A percentile compares a stretch with the other conserved stretches of the same genome.
These are phyloP conservation scores for Onychomys leucogaster DNA, from an alignment of 2,797 vertebrate genomes.

Conservation along the genomic window DNA sequence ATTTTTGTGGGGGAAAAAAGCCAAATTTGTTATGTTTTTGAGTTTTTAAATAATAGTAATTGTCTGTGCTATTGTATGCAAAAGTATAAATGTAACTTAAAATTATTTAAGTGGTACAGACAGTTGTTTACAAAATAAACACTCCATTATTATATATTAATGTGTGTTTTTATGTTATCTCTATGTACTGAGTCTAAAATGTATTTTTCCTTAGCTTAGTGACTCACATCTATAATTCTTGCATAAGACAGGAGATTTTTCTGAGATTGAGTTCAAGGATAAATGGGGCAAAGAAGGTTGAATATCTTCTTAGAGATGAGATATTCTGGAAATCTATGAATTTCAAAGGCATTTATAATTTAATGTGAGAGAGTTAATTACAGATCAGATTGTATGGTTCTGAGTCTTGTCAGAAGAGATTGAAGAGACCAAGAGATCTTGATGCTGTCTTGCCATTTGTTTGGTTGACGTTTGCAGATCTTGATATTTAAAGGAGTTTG, in stretches of 20 bases:
- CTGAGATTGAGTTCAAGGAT: background rate
- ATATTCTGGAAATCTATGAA: constrained; percentile 50
- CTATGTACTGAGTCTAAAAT: constrained; percentile 7
- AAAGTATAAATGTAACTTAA: constrained; percentile 77
- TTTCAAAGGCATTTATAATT: constrained; percentile 34
- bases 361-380: background rate
- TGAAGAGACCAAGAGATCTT: background rate
- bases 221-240: background rate
- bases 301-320: constrained; percentile 24
- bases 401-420: background rate
- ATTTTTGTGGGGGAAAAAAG: constrained; percentile 79
- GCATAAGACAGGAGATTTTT: background rate
- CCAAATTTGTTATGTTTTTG: constrained; percentile 78
- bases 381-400: background rate
- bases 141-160: constrained; percentile 27
- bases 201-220: background rate
- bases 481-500: background rate
- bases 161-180: constrained; percentile 51
- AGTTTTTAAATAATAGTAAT: constrained; percentile 75
- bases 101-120: constrained; percentile 76
- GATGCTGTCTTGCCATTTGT: background rate
- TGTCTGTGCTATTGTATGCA: constrained; percentile 69
- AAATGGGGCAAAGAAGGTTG: background rate
- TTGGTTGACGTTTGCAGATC: background rate
- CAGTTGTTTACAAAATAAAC: constrained; percentile 66